phyloP scores from a whole-genome alignment of 2,113 vertebrate genomes.

The Morone chrysops region DNA sequence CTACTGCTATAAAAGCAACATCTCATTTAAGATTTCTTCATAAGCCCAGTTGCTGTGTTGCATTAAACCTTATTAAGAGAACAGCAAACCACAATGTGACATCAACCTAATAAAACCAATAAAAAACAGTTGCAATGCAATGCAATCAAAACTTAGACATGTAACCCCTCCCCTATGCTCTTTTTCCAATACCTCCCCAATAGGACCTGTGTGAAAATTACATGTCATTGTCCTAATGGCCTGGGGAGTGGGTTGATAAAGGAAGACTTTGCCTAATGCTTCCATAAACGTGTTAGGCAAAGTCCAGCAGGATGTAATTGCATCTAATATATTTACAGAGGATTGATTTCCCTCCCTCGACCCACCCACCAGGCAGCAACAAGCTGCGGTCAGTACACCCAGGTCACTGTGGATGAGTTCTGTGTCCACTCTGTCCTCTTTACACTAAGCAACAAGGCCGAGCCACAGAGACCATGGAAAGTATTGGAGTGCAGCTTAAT shows the following conservation, averaged over 20 bases:
- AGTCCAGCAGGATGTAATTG: constrained; percentile 81
- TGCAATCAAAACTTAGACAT: constrained; percentile 55
- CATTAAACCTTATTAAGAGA: constrained; percentile 19
- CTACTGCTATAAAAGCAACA: constrained; percentile 1
- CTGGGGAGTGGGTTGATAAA: constrained; percentile 69
- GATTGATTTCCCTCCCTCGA: constrained; percentile 75
- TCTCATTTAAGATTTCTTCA: constrained; percentile 25
- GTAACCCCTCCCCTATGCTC: constrained; percentile 26
- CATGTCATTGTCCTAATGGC: constrained; percentile 70
- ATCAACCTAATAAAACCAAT: constrained; percentile 57
- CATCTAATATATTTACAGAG: constrained; percentile 82
- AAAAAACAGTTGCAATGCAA: constrained; percentile 42
- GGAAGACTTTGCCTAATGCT: constrained; percentile 81
- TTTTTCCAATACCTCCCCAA: constrained; percentile 56
- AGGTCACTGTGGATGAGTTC: constrained; percentile 61
- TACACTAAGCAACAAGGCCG: constrained; percentile 56
- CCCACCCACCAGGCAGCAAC: constrained; percentile 64
- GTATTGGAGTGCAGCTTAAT: constrained; percentile 81
- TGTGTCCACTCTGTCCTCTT: constrained; percentile 61
- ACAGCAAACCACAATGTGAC: constrained; percentile 13
- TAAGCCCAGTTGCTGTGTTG: constrained; percentile 20
- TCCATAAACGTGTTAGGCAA: constrained; percentile 80
- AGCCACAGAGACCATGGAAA: constrained; percentile 55
- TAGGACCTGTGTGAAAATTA: constrained; percentile 71
- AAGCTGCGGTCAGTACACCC: constrained; percentile 59